phyloP scores from a whole-genome alignment of 1,140 invertebrate species.

The Heliconius hermathena region DNA sequence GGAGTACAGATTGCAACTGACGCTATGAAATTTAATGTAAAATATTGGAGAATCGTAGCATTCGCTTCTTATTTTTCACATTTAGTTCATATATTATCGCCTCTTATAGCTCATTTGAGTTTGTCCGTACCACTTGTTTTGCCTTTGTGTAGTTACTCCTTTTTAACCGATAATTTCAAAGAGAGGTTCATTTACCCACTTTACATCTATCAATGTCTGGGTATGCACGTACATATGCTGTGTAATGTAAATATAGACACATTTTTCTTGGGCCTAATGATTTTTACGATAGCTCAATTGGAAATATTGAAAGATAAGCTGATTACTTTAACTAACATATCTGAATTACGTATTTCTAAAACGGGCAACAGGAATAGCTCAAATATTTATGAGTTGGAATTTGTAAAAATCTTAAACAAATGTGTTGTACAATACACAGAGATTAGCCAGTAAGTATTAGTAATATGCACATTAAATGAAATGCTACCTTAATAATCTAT shows the following conservation, averaged over 20 bases:
- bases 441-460: conserved; percentile 51
- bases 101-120: conserved; percentile 54
- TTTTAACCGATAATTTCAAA: conserved; percentile 50
- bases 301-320: conserved; percentile 60
- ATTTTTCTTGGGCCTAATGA: conserved; percentile 61
- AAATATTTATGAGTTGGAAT: conserved; percentile 27
- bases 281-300: conserved; percentile 60
- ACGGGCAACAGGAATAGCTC: conserved; percentile 4
- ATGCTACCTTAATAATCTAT: too few species aligned
- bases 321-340: conserved; percentile 39
- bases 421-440: conserved; percentile 54
- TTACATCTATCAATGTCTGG: conserved; percentile 63
- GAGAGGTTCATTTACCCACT: conserved; percentile 51
- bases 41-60: conserved; percentile 59
- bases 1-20: conserved; percentile 47
- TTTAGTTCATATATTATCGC: conserved; percentile 49
- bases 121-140: conserved; percentile 45
- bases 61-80: conserved; percentile 50
- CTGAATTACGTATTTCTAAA: neutral
- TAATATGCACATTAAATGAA: neutral
- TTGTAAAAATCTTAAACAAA: conserved; percentile 49
- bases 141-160: conserved; percentile 57
- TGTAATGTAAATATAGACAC: conserved; percentile 60
- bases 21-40: conserved; percentile 57
- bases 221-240: conserved; percentile 59